A percentile compares a stretch with the other conserved stretches of the same genome.
Evolutionary conservation across 2,888 invertebrate species (phyloP).

Genomic region (Acleris cristana): DNA sequence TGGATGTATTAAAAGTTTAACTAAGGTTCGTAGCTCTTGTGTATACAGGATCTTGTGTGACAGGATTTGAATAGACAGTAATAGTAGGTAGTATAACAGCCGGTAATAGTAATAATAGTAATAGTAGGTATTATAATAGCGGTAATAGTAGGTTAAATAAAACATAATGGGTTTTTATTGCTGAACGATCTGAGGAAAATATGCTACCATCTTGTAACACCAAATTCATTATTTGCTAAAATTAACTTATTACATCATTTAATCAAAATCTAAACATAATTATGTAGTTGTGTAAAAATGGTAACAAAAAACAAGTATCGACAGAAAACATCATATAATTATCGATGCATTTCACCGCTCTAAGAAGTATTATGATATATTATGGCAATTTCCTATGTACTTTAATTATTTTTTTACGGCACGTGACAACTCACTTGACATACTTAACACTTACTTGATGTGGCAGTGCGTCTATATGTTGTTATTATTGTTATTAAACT

Average conservation of each 20-base stretch:
- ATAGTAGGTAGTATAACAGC: too few relatives aligned
- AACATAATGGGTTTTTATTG: not conserved
- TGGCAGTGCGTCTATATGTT: conserved; percentile 22
- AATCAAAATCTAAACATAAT: too few relatives aligned
- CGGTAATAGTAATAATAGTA: too few relatives aligned
- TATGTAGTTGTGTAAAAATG: conserved; percentile 21
- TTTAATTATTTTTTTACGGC: not conserved
- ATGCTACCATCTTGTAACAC: conserved; percentile 2
- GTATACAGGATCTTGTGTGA: too few relatives aligned
- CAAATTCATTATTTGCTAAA: too few relatives aligned
- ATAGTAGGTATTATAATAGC: too few relatives aligned
- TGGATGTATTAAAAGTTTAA: too few relatives aligned
- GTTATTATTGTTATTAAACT: not conserved
- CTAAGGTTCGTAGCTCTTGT: too few relatives aligned
- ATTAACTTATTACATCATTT: conserved; percentile 5
- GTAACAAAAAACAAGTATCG: conserved; percentile 16
- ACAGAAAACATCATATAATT: not conserved
- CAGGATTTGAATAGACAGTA: too few relatives aligned
- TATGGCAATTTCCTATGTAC: conserved; percentile 18
- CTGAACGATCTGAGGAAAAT: conserved; percentile 4
- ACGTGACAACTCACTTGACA: conserved; percentile 6
- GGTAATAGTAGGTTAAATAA: not conserved
- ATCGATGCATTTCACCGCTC: conserved; percentile 14
- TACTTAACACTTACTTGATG: conserved; percentile 2
- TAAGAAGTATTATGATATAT: conserved; percentile 22